phyloP scores from a whole-genome alignment of 2,888 invertebrate genomes.

The Drosophila glabriapex region DNA sequence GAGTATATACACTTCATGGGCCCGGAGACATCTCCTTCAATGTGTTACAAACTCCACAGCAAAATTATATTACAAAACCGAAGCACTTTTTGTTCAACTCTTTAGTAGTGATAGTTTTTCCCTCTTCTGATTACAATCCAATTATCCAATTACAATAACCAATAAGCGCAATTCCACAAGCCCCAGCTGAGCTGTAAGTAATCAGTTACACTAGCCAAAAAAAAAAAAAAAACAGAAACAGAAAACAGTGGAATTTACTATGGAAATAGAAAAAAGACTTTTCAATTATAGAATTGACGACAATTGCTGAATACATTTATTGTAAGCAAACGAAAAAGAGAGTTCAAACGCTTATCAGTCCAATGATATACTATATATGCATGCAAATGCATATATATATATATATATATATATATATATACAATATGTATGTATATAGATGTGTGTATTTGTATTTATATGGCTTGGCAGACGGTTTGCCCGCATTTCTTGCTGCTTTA shows the following conservation, averaged over 20 bases:
- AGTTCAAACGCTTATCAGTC: constrained; percentile 66
- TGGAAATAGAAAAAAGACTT: constrained; percentile 17
- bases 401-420: background rate
- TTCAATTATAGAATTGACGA: constrained; percentile 56
- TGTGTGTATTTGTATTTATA: constrained; percentile 30
- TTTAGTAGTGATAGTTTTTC: background rate
- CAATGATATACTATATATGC: constrained; percentile 54
- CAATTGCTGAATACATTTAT: constrained; percentile 10
- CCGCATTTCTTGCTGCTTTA: constrained; percentile 47
- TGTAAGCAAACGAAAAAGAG: background rate
- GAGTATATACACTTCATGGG: background rate
- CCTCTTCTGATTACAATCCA: background rate
- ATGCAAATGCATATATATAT: background rate
- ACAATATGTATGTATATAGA: background rate
- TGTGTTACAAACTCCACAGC: background rate
- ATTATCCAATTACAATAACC: background rate
- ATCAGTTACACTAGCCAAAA: background rate
- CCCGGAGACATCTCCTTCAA: background rate
- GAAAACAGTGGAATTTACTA: constrained; percentile 5
- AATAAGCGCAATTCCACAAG: background rate
- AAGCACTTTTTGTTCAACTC: background rate
- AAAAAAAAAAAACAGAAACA: background rate
- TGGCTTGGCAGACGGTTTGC: constrained; percentile 45
- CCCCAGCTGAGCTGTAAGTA: background rate
- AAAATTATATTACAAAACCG: background rate